Evolutionary conservation across 2,888 invertebrate genomes (phyloP), one percentile per base, ranked within the genome.

Genomic region (Scrobipalpa costella): DNA sequence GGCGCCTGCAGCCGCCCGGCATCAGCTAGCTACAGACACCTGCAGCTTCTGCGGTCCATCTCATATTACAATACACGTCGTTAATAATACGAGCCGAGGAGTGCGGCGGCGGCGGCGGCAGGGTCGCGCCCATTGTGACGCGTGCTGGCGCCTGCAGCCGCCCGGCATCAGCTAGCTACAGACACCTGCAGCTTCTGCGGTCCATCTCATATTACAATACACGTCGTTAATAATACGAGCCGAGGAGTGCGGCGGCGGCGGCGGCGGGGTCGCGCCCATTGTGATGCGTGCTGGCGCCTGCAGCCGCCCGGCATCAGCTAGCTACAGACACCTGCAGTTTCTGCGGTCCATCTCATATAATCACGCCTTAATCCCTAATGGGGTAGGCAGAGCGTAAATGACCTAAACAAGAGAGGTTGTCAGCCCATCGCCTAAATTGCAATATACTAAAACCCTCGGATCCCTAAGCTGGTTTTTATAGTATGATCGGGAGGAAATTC

Each of bases 171-270:
- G 33, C n/a, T 50, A 27, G 33, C 57, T n/a, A 33, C 34, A 11
- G 7, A 11, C 11, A 36, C 36, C 36, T 36, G 1, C 36, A 36
- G 8, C 1, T 36, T 9, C 36, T 36, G 1, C 36, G 74, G n/a
- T n/a, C n/a, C n/a, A n/a, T n/a, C n/a, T n/a, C n/a, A n/a, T n/a
- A 90, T 90, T 90, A 90, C 91, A 91, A 91, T 90, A 91, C 90
- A 91, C 86, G 85, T 88, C 87, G 90, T 90, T 91, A 90, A 90
- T 91, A 91, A 89, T 90, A 87, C 83, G 83, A 84, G 83, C 76
- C 73, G 78, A 81, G 34, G 49, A 61, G 80, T 80, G 83, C 81
- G 80, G 77, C 72, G 69, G 72, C 70, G 73, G 74, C 73, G 67
- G 66, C 72, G 71, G 73, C 77, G 27, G 27, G 27, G 27, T 27